phyloP scores from a whole-genome alignment of 1,140 invertebrate species.

The Alviniconcha marisindica region DNA sequence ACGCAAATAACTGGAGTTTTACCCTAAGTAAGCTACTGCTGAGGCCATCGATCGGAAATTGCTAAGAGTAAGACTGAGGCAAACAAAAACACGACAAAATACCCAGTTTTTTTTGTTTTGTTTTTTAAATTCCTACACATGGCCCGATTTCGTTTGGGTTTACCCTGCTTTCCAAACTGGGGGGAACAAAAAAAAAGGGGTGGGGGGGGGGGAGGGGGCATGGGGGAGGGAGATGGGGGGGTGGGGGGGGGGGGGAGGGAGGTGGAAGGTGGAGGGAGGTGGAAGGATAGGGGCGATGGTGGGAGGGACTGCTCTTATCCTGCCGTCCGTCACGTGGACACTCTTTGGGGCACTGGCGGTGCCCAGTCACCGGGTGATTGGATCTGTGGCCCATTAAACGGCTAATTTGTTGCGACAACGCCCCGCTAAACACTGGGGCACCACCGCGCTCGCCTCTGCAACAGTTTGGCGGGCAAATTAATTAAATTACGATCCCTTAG shows the following conservation, averaged over 20 bases:
- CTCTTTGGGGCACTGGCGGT: too few relatives aligned
- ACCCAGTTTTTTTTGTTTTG: too few relatives aligned
- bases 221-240: not conserved
- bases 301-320: too few relatives aligned
- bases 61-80: too few relatives aligned
- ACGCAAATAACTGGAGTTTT: too few relatives aligned
- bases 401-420: conserved; percentile 29
- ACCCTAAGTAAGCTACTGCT: too few relatives aligned
- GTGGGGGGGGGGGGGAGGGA: not conserved
- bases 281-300: not conserved
- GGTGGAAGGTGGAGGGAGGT: not conserved
- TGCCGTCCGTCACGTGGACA: too few relatives aligned
- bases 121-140: too few relatives aligned
- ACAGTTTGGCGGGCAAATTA: conserved; percentile 26
- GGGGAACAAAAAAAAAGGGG: not conserved
- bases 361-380: not conserved
- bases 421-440: not conserved
- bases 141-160: too few relatives aligned
- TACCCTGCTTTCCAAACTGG: too few relatives aligned
- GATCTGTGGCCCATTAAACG: conserved; percentile 3
- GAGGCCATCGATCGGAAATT: too few relatives aligned
- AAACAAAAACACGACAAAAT: too few relatives aligned
- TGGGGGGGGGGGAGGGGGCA: not conserved
- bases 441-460: not conserved
- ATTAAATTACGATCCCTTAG: conserved; percentile 38